Base-by-base conservation (phyloP, 2,113 vertebrate species). In the Pseudolaguvia tuberculata region DNA sequence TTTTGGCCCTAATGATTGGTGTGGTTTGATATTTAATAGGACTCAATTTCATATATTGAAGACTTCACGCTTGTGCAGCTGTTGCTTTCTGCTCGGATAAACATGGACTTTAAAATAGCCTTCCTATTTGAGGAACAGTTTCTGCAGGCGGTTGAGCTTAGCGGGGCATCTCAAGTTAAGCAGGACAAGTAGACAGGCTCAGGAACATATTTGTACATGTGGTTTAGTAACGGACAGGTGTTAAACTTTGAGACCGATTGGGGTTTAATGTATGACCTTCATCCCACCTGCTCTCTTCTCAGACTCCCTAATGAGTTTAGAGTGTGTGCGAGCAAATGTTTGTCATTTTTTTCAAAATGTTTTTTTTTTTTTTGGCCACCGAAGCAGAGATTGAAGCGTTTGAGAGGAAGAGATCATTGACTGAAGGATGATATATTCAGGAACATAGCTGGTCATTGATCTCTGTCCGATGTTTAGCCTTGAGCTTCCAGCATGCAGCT, bases 401-500 rank as follows among this genome's bases (percentile, higher is more conserved):
- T 25, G 20, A 12, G 59, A 48, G 1, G 17, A 12, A 57, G 23
- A 27, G 27, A 25, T 29, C 39, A 50, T 12, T 21, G 63, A 27
- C 63, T 5, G 53, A 39, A 27, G 20, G 56, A 55, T 27, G 27
- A 31, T 51, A 35, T 29, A n/a, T 53, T 57, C 21, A 56, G 21
- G 35, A 48, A 23, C 17, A 50, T 29, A 72, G 55, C 25, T 17
- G 3, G 15, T 61, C 70, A 21, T 61, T 21, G 42, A 55, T 72
- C 70, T 61, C 45, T 61, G 56, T 72, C 70, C 27, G 6, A 51
- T 31, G 23, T 72, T 51, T 61, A 58, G 70, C 53, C 21, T 3
- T 3, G 21, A 56, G 53, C 70, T 29, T 55, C 2, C 31, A 50
- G 69, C 21, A n/a, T 78, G 25, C 76, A 66, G 74, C 53, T 77